Conservation (phyloP, 2,888 invertebrate genomes). For the Venusia cambrica region DNA sequence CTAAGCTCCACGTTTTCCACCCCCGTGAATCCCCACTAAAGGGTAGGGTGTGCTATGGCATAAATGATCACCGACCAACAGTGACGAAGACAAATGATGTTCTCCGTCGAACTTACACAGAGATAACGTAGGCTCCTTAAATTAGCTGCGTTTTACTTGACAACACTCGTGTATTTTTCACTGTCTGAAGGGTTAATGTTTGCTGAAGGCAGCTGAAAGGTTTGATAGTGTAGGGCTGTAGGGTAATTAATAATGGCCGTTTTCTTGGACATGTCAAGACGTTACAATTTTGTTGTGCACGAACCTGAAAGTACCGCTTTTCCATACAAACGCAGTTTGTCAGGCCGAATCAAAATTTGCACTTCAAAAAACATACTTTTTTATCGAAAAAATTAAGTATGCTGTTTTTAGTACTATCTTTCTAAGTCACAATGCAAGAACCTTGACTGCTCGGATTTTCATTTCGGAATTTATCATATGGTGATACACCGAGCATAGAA, state of each 20-base stretch:
- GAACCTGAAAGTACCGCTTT: no score
- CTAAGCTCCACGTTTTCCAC: constrained; percentile 12
- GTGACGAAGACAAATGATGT: constrained; percentile 81
- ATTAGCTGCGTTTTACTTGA: constrained; percentile 75
- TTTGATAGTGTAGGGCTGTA: constrained; percentile 27
- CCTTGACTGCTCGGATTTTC: no score
- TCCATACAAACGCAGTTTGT: no score
- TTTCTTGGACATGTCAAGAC: not conserved
- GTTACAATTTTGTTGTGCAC: no score
- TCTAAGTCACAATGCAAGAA: no score
- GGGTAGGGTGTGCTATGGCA: constrained; percentile 81
- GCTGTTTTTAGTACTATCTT: no score
- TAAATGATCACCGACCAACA: constrained; percentile 79
- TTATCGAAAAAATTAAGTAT: no score
- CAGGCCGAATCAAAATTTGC: no score
- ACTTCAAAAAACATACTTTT: no score
- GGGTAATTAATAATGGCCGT: constrained; percentile 18
- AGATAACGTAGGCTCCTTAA: constrained; percentile 79
- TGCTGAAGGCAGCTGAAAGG: constrained; percentile 26
- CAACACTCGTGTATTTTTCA: constrained; percentile 66
- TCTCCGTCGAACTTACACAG: constrained; percentile 76
- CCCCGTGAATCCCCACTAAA: constrained; percentile 52
- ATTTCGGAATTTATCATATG: no score
- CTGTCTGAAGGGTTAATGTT: constrained; percentile 56
- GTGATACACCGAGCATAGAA: no score